These are phyloP conservation scores for Oscheius sp. DNA, from an alignment of 2,888 invertebrate genomes.

Conservation along the genomic window DNA sequence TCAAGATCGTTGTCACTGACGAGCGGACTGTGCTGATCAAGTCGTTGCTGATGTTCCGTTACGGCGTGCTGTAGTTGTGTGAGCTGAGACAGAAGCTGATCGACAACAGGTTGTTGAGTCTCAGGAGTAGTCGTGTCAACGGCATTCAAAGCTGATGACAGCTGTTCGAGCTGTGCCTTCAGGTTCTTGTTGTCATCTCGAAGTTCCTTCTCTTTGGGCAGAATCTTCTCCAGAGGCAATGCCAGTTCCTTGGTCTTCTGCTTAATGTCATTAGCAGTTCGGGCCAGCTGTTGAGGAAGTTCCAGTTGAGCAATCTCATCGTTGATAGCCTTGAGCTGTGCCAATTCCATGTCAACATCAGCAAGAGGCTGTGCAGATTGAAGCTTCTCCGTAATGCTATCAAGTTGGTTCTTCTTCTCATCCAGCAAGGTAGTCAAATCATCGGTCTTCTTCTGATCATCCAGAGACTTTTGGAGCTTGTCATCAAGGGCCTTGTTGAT, in stretches of 20 bases:
- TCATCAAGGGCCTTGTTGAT: constrained; percentile 46
- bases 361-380: constrained; percentile 35
- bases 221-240: constrained; percentile 27
- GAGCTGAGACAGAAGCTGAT: constrained; percentile 2
- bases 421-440: constrained; percentile 33
- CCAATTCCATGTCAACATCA: constrained; percentile 39
- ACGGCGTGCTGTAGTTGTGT: constrained; percentile 9
- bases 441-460: constrained; percentile 37
- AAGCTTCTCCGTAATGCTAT: constrained; percentile 42
- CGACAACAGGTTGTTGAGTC: constrained; percentile 28
- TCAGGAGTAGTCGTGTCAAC: constrained; percentile 21
- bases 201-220: constrained; percentile 27
- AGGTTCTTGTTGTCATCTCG: constrained; percentile 36
- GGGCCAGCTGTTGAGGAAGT: constrained; percentile 40
- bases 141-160: constrained; percentile 8
- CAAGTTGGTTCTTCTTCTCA: constrained; percentile 33
- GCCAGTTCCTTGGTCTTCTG: constrained; percentile 38
- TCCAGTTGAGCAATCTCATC: constrained; percentile 38
- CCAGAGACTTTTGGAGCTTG: constrained; percentile 45
- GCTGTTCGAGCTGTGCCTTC: constrained; percentile 23
- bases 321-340: constrained; percentile 35
- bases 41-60: constrained; percentile 7
- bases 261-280: constrained; percentile 23
- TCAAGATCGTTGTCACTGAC: constrained; percentile 29
- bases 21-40: constrained; percentile 26